phyloP scores from a whole-genome alignment of 2,888 invertebrate species.

The Epistrophella euchroma region DNA sequence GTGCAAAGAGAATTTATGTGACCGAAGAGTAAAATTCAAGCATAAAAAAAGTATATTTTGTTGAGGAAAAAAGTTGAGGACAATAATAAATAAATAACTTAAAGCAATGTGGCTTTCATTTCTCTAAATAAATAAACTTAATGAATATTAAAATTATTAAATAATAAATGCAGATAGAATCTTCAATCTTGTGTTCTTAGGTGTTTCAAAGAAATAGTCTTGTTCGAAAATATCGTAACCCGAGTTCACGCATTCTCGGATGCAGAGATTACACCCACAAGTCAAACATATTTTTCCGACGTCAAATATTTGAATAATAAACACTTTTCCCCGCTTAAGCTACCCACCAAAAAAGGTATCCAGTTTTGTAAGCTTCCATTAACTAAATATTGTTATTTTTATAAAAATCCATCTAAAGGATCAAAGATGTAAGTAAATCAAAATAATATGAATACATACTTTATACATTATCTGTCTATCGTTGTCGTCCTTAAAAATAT shows the following conservation, averaged over 20 bases:
- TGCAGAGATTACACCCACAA: neutral
- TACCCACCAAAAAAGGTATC: neutral
- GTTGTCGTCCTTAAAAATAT: neutral
- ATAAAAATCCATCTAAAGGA: neutral
- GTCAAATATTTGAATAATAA: neutral
- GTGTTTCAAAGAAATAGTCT: too few species aligned
- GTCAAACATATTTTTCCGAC: neutral
- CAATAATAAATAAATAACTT: too few species aligned
- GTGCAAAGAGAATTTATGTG: constrained; percentile 3
- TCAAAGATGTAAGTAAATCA: constrained; percentile 30
- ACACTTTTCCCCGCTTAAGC: neutral
- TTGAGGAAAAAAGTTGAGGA: too few species aligned
- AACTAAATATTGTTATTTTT: neutral
- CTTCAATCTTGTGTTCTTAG: too few species aligned
- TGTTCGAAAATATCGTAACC: too few species aligned
- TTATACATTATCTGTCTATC: neutral
- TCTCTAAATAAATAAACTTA: too few species aligned
- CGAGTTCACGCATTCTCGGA: neutral
- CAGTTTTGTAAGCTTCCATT: neutral
- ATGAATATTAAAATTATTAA: too few species aligned
- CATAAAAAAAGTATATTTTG: neutral
- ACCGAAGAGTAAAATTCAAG: neutral
- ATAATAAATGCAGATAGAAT: too few species aligned
- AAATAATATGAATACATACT: neutral
- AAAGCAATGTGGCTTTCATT: too few species aligned